Evolutionary conservation across 2,113 vertebrate species (phyloP), one percentile per base, ranked within the genome.

Genomic region (Meles meles): DNA sequence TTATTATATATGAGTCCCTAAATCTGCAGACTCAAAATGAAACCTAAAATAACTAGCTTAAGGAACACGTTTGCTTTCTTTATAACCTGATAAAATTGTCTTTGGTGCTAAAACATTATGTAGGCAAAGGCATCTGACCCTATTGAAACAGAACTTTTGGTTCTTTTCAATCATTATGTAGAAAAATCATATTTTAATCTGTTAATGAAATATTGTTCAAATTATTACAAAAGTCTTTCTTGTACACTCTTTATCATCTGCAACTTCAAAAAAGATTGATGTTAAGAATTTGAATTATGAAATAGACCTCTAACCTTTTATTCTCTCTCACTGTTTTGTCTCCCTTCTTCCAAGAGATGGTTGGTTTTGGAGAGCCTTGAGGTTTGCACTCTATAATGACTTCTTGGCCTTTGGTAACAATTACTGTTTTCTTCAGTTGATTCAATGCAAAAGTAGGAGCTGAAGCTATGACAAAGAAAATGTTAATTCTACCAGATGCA

Each of bases 351-450:
- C 99, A 99, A 7, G 98, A 99, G 94, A 99, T 99, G 44, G 98
- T 94, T n/a, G 99, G 99, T 96, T 99, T 99, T 69, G 99, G 99
- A 82, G 99, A 99, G 0, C 99, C 99, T 96, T 99, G 98, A 2
- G 99, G 99, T 97, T 99, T 99, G 98, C 99, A 99, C 52, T 99
- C 99, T 42, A 99, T 98, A 20, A 98, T 87, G 34, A 99, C 98
- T 86, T 99, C 99, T 98, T 98, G 99, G 57, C 99, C 99, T 49
- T 99, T 99, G 8, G 99, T 99, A 80, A 99, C 98, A 90, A 99
- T 99, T 97, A 99, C 98, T 88, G 98, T 98, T 97, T 98, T 99
- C 97, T 98, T 99, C 74, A 99, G 59, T n/a, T 99, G 99, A 96
- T 99, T 99, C 83, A 98, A 80, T 42, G 99, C 98, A 93, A 99